phyloP scores from a whole-genome alignment of 2,888 invertebrate genomes.

The Ornithoptera alexandrae region DNA sequence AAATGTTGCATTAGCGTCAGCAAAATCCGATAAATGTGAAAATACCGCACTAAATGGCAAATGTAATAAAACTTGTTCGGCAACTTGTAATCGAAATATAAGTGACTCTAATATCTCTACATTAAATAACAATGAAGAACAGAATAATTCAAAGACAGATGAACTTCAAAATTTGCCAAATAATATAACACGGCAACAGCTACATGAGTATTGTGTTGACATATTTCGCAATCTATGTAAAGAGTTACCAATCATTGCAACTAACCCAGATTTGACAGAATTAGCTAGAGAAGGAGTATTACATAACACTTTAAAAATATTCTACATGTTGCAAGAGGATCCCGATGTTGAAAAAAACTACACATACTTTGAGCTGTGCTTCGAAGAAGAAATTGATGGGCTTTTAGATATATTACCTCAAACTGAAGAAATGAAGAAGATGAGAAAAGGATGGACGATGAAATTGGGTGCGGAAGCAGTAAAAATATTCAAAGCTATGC shows the following conservation, averaged over 20 bases:
- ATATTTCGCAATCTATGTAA: conserved; percentile 24
- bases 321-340: conserved; percentile 19
- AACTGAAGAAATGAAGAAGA: conserved; percentile 14
- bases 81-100: neutral
- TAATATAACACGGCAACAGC: conserved; percentile 12
- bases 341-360: conserved; percentile 16
- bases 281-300: conserved; percentile 24
- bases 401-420: conserved; percentile 44
- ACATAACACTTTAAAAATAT: conserved; percentile 23
- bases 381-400: conserved; percentile 42
- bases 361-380: conserved; percentile 19
- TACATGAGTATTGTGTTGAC: conserved; percentile 21
- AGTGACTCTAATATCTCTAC: neutral
- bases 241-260: conserved; percentile 25
- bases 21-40: neutral
- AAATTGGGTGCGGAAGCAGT: conserved; percentile 21
- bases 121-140: neutral
- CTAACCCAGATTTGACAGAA: conserved; percentile 19
- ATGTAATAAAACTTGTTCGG: neutral
- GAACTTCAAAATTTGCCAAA: conserved; percentile 3
- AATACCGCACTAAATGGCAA: neutral
- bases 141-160: conserved; percentile 6
- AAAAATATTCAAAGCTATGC: conserved; percentile 18
- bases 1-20: conserved; percentile 21
- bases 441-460: conserved; percentile 22